Evolutionary conservation across 2,888 invertebrate genomes (phyloP).

Genomic region (Eupsilia transversa): DNA sequence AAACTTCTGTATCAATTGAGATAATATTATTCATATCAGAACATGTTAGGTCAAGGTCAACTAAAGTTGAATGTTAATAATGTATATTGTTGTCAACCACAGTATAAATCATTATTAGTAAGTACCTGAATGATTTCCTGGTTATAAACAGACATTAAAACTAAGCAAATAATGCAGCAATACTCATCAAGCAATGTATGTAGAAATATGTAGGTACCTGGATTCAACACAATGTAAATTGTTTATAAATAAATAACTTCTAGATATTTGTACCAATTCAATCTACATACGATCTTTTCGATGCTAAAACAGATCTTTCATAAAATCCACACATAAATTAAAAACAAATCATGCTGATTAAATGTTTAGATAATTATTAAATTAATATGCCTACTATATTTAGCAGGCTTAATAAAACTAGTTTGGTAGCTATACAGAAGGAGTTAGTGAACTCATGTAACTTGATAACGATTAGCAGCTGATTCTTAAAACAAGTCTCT

Average conservation of each 20-base stretch:
- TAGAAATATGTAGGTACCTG: too few species aligned
- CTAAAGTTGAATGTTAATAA: constrained; percentile 29
- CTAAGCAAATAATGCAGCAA: too few species aligned
- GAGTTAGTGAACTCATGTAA: constrained; percentile 44
- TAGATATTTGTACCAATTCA: background rate
- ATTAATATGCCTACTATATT: constrained; percentile 27
- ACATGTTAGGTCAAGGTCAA: constrained; percentile 40
- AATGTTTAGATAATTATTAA: constrained; percentile 12
- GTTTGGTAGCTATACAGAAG: constrained; percentile 38
- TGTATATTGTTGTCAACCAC: constrained; percentile 5
- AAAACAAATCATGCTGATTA: constrained; percentile 8
- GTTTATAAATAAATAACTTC: too few species aligned
- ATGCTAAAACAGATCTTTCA: background rate
- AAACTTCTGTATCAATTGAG: background rate
- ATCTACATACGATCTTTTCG: background rate
- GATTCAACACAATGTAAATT: too few species aligned
- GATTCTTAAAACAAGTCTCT: constrained; percentile 32
- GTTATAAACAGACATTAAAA: background rate
- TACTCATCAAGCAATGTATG: too few species aligned
- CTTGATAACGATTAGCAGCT: constrained; percentile 47
- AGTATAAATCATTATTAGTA: background rate
- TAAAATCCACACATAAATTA: background rate
- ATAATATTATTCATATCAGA: constrained; percentile 20
- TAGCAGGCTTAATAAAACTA: constrained; percentile 43
- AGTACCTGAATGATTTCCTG: constrained; percentile 13